Conservation (phyloP, 1,140 invertebrate genomes). For the Himalopsyche phryganea region DNA sequence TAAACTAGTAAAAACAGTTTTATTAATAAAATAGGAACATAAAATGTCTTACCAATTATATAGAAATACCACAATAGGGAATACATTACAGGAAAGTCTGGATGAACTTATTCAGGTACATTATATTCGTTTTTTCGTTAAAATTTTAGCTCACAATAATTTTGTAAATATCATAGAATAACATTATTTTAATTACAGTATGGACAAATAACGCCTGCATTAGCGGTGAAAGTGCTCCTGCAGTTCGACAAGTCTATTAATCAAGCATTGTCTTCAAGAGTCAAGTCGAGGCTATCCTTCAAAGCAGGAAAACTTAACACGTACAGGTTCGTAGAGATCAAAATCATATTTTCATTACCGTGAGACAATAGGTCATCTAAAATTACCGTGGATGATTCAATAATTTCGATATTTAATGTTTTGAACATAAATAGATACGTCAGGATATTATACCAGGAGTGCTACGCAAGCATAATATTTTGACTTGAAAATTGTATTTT, state of each 20-base stretch:
- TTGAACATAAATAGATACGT: no score
- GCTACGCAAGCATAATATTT: no score
- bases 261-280: conserved; percentile 84
- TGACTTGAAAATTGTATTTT: no score
- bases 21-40: background rate
- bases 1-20: no score
- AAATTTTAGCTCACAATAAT: background rate
- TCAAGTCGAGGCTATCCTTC: conserved; percentile 90
- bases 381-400: no score
- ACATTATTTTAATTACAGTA: conserved; percentile 64
- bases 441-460: no score
- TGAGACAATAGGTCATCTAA: no score
- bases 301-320: conserved; percentile 97
- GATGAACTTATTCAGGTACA: conserved; percentile 85
- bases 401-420: no score
- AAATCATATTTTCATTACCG: no score
- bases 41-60: conserved; percentile 95
- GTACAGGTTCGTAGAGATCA: conserved; percentile 62
- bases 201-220: conserved; percentile 89
- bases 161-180: conserved; percentile 2
- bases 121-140: background rate
- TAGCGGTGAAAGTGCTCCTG: conserved; percentile 88
- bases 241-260: conserved; percentile 99
- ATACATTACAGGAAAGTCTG: conserved; percentile 92
- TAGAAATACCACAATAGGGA: conserved; percentile 94